phyloP scores from a whole-genome alignment of 2,888 invertebrate species.

The Lasius platythorax region DNA sequence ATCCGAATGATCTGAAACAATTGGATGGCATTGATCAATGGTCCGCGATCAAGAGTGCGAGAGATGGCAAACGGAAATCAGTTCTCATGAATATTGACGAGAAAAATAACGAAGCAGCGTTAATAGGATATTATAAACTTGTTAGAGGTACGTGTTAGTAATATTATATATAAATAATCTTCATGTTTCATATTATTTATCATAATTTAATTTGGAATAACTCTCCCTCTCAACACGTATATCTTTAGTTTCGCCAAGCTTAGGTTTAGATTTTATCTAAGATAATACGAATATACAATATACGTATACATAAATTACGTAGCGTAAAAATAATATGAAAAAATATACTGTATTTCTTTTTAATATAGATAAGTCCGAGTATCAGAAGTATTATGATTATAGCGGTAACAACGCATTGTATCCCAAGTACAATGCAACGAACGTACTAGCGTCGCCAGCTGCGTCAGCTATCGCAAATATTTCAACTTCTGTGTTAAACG shows the following conservation, averaged over 20 bases:
- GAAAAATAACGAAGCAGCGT: conserved; percentile 61
- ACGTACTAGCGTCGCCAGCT: conserved; percentile 71
- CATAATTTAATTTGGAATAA: neutral
- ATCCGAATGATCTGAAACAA: conserved; percentile 83
- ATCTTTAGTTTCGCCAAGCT: neutral
- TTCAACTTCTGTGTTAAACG: conserved; percentile 29
- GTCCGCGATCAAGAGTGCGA: conserved; percentile 74
- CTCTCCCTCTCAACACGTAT: neutral
- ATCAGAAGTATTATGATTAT: conserved; percentile 74
- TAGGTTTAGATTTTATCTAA: too few species aligned
- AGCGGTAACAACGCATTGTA: conserved; percentile 69
- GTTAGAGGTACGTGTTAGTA: conserved; percentile 73
- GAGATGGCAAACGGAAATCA: conserved; percentile 87
- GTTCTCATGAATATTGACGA: conserved; percentile 92
- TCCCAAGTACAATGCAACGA: conserved; percentile 73
- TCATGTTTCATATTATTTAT: neutral
- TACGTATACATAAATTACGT: neutral
- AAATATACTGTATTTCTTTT: neutral
- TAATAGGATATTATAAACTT: conserved; percentile 78
- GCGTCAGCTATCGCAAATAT: conserved; percentile 72
- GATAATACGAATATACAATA: neutral
- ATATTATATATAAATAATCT: neutral
- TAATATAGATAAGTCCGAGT: conserved; percentile 17
- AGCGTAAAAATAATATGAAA: neutral
- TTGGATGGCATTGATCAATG: conserved; percentile 87